A percentile compares a stretch with the other conserved stretches of the same genome.
Conservation (phyloP, 92 coral and sea anemone genomes). For the Chrysogorgia sp. region DNA sequence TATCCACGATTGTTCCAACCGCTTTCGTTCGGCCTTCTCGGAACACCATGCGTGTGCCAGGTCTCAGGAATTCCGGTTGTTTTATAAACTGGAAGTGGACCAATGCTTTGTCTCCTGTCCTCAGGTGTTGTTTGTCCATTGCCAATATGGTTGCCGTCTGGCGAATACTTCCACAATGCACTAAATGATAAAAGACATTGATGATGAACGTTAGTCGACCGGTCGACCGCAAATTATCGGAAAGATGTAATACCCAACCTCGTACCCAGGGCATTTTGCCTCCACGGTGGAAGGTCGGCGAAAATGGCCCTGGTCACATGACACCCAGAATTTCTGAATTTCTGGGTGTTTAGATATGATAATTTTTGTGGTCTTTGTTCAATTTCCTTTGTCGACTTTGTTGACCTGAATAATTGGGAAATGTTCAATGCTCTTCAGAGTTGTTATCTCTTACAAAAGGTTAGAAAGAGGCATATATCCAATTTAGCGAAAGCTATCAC, state of each 20-base stretch:
- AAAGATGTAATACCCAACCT: neutral
- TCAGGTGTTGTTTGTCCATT: conserved; percentile 85
- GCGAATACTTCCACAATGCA: conserved; percentile 93
- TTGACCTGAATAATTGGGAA: too few species aligned
- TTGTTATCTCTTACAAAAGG: too few species aligned
- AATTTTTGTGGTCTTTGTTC: too few species aligned
- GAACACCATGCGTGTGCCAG: conserved; percentile 95
- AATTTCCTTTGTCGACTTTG: too few species aligned
- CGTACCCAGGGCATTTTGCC: too few species aligned
- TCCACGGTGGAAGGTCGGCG: too few species aligned
- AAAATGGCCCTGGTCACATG: too few species aligned
- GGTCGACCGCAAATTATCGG: neutral
- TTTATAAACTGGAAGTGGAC: conserved; percentile 94
- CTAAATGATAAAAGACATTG: conserved; percentile 41
- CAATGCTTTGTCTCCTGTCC: conserved; percentile 93
- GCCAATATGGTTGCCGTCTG: conserved; percentile 92
- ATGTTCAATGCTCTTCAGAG: too few species aligned
- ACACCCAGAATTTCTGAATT: too few species aligned
- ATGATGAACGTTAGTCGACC: neutral
- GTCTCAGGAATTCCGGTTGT: conserved; percentile 93
- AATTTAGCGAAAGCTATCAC: too few species aligned
- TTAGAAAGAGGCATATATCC: too few species aligned
- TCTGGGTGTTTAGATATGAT: too few species aligned
- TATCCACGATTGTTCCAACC: conserved; percentile 88
- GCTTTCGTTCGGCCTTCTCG: conserved; percentile 99